These are phyloP conservation scores for Lycorma delicatula DNA, from an alignment of 1,140 invertebrate species.

Conservation along the genomic window DNA sequence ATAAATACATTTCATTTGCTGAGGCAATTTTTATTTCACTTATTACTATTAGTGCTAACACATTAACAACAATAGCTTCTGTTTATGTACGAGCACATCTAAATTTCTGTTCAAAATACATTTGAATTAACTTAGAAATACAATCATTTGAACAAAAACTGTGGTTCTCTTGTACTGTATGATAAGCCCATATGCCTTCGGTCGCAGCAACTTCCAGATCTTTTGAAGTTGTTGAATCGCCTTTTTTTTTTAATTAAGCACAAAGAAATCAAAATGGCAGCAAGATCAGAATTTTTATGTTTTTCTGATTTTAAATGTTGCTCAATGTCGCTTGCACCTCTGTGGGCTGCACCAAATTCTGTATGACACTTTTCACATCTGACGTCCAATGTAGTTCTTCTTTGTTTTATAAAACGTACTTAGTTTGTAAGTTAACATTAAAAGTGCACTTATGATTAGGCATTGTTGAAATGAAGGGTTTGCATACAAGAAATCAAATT, in stretches of 20 bases:
- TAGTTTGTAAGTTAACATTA: no score
- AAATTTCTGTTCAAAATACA: conserved; percentile 26
- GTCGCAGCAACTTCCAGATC: conserved; percentile 24
- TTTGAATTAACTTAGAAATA: conserved; percentile 23
- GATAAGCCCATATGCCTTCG: conserved; percentile 30
- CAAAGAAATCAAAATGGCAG: conserved; percentile 29
- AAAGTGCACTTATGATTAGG: no score
- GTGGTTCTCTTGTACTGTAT: conserved; percentile 32
- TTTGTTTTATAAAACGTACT: no score
- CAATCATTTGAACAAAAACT: conserved; percentile 30
- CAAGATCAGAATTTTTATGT: conserved; percentile 33
- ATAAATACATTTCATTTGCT: neutral
- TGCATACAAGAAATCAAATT: no score
- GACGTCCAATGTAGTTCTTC: no score
- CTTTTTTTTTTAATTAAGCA: conserved; percentile 17
- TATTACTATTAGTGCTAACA: neutral
- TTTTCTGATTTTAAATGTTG: conserved; percentile 35
- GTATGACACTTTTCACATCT: conserved; percentile 35
- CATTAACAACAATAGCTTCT: conserved; percentile 27
- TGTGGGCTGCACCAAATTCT: conserved; percentile 31
- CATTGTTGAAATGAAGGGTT: no score
- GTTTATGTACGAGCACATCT: conserved; percentile 29
- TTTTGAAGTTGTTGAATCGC: conserved; percentile 31
- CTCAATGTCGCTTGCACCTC: conserved; percentile 35
- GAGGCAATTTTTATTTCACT: neutral